Conservation (phyloP, 2,888 invertebrate species). For the Noctua janthina region DNA sequence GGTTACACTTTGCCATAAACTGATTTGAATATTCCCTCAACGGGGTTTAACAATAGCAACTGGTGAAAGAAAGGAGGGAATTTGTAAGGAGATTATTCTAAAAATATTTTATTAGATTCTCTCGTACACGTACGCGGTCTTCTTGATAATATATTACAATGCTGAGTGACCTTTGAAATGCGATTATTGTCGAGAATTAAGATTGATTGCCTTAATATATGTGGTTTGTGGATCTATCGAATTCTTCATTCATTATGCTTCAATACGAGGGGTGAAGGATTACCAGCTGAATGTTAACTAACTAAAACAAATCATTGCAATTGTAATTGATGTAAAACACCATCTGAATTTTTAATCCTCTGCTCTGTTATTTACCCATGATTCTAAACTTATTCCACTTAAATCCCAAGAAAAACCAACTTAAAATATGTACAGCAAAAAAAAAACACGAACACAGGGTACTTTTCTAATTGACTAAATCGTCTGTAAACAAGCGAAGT, state of each 20-base stretch:
- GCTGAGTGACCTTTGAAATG: constrained; percentile 38
- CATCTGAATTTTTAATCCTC: background rate
- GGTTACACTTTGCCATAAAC: constrained; percentile 68
- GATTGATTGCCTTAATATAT: constrained; percentile 54
- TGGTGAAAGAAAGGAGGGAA: constrained; percentile 53
- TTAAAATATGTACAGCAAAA: background rate
- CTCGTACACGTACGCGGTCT: constrained; percentile 12
- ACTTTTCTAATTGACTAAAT: constrained; percentile 29
- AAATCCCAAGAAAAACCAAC: background rate
- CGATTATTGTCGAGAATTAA: constrained; percentile 52
- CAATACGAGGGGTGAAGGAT: constrained; percentile 44
- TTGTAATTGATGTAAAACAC: constrained; percentile 28
- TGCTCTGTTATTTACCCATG: background rate
- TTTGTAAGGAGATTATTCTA: constrained; percentile 50
- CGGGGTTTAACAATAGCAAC: constrained; percentile 61
- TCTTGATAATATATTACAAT: constrained; percentile 46
- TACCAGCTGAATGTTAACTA: constrained; percentile 43
- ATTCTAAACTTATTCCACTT: background rate
- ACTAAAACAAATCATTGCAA: constrained; percentile 39
- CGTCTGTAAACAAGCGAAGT: constrained; percentile 13
- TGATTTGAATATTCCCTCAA: constrained; percentile 68
- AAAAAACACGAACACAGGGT: constrained; percentile 3
- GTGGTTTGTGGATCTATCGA: constrained; percentile 43
- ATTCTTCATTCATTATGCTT: constrained; percentile 49
- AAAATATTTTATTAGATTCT: constrained; percentile 46